Evolutionary conservation across 2,797 vertebrate genomes (phyloP).

Genomic region (Epinephelus awoara): DNA sequence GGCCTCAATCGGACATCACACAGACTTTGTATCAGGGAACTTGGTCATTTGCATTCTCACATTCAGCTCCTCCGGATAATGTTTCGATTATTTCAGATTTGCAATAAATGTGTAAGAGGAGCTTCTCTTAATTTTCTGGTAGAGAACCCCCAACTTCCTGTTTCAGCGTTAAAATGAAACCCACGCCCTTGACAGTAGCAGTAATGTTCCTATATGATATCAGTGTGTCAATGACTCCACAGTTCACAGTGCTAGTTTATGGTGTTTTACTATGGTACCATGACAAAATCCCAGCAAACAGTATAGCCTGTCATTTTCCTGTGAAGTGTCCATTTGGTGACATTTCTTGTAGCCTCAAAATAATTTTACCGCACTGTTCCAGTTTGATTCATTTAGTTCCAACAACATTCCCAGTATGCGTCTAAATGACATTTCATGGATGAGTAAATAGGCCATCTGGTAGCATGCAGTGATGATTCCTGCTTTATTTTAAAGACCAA

Average conservation of each 20-base stretch:
- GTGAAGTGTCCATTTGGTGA: not conserved
- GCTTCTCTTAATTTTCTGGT: too few species aligned
- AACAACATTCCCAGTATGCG: conserved; percentile 18
- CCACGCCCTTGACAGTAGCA: too few species aligned
- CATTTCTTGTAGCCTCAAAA: conserved; percentile 18
- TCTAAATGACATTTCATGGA: conserved; percentile 13
- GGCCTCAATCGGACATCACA: too few species aligned
- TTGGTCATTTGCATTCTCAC: too few species aligned
- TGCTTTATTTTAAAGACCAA: not conserved
- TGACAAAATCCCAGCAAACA: not conserved
- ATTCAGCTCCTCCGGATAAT: too few species aligned
- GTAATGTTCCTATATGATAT: not conserved
- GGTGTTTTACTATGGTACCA: not conserved
- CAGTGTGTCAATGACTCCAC: not conserved
- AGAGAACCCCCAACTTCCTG: too few species aligned
- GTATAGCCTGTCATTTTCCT: not conserved
- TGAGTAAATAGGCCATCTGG: conserved; percentile 7
- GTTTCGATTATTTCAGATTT: too few species aligned
- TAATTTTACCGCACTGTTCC: not conserved
- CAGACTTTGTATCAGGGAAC: too few species aligned
- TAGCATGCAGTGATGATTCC: not conserved
- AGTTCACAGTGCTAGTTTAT: not conserved
- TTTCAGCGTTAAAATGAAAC: too few species aligned
- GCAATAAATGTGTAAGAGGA: too few species aligned
- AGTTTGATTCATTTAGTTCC: conserved; percentile 20